A percentile compares a stretch with the other conserved stretches of the same genome.
Conservation (phyloP, 1,140 invertebrate genomes). For the Metopolophium dirhodum region DNA sequence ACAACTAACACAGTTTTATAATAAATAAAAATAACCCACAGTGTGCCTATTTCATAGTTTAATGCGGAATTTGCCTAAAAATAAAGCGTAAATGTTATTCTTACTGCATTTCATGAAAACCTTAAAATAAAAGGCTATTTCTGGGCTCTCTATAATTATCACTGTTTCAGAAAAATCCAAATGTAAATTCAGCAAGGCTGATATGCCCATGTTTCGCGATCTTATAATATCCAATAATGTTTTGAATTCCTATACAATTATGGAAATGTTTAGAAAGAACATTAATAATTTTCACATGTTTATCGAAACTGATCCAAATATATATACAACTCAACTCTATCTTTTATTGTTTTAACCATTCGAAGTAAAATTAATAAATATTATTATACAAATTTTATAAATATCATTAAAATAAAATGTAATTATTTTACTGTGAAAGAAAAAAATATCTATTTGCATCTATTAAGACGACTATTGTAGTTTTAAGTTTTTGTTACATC, state of each 20-base stretch:
- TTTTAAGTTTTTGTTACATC: too few species aligned
- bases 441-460: neutral
- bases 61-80: neutral
- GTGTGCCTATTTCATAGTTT: neutral
- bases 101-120: neutral
- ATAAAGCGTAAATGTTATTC: neutral
- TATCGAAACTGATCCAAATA: neutral
- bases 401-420: too few species aligned
- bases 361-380: neutral
- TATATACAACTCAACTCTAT: neutral
- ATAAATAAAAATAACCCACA: neutral
- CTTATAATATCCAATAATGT: constrained; percentile 92
- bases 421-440: too few species aligned
- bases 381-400: neutral
- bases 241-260: constrained; percentile 68
- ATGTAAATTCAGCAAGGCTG: constrained; percentile 84
- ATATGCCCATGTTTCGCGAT: constrained; percentile 93
- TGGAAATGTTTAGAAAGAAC: neutral
- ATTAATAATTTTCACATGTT: neutral
- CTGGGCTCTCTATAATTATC: neutral
- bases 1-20: neutral
- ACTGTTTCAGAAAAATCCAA: constrained; percentile 87
- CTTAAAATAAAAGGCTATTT: neutral
- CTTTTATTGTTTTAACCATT: neutral
- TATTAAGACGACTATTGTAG: neutral